Percentiles rank a stretch among this genome's conserved stretches.
Conservation (phyloP, 23 tunicate species). For the Clavelina lepadiformis region DNA sequence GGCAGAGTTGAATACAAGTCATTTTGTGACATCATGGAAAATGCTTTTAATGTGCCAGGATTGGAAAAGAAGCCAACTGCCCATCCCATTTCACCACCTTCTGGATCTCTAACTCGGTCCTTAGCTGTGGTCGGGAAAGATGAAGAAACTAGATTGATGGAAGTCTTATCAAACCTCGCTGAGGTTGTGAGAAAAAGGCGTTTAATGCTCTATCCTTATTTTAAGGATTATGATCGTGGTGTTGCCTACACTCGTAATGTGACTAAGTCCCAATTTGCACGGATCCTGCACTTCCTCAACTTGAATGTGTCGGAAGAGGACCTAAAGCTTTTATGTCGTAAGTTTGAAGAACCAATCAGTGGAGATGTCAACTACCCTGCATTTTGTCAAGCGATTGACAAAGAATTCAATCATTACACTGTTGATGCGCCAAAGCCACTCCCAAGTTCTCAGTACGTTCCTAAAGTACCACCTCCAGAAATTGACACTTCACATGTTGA, state of each 20-base stretch:
- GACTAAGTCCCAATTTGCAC: slow-evolving; percentile 80
- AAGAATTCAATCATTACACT: slow-evolving; percentile 79
- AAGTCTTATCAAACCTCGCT: slow-evolving; percentile 37
- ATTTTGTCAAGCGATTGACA: slow-evolving; percentile 88
- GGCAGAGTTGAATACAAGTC: slow-evolving; percentile 73
- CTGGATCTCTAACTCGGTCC: slow-evolving; percentile 71
- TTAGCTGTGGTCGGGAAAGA: slow-evolving; percentile 20
- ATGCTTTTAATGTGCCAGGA: slow-evolving; percentile 91
- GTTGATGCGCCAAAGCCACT: slow-evolving; percentile 60
- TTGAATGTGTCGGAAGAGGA: slow-evolving; percentile 41
- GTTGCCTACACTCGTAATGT: slow-evolving; percentile 84
- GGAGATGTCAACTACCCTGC: slow-evolving; percentile 92
- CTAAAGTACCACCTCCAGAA: slow-evolving; percentile 28
- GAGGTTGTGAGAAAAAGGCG: slow-evolving; percentile 68
- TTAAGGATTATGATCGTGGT: slow-evolving; percentile 88
- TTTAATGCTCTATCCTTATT: slow-evolving; percentile 68
- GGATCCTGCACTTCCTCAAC: slow-evolving; percentile 63
- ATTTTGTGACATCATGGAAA: slow-evolving; percentile 82
- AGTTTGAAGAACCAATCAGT: slow-evolving; percentile 83
- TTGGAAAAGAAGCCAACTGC: slow-evolving; percentile 87
- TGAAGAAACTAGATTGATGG: slow-evolving; percentile 44
- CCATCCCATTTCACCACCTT: slow-evolving; percentile 79
- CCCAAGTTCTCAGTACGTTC: slow-evolving; percentile 51
- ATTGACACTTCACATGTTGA: slow-evolving; percentile 69
- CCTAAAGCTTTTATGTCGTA: slow-evolving; percentile 47